Evolutionary conservation across 2,888 invertebrate genomes (phyloP), one percentile per base, ranked within the genome.

Genomic region (Ligdia adustata): DNA sequence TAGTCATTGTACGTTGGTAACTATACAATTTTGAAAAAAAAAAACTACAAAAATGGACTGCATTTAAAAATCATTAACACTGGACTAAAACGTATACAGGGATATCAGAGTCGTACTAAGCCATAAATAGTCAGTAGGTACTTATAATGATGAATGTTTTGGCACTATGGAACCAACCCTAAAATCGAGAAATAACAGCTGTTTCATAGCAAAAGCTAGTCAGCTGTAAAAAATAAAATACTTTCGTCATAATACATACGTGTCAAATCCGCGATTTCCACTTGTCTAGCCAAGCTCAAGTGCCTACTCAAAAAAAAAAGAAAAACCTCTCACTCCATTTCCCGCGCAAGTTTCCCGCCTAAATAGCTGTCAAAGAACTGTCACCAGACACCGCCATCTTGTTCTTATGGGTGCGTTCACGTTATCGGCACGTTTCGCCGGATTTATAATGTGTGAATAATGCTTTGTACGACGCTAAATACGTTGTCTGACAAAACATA

Each of bases 371-470:
- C 84, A 82, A 64, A 70, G 58, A 73, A 63, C 66, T 74, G 78
- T 78, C 79, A 76, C 12, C 18, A 45, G 40, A 41, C 47, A 64
- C 62, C 77, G 82, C 84, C 85, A 81, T 85, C 78, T 82, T 80
- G 62, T 66, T 68, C 71, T 79, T 78, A 78, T 66, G 72, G 66
- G 52, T 65, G 75, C 78, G 42, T 49, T 42, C 42, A 27, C 6
- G 42, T 84, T 88, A 88, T 87, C 87, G 66, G 62, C 62, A 72
- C 85, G 84, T 79, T 80, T 72, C 72, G 75, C 70, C 69, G 83
- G 84, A 84, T 87, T 88, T 89, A 88, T 87, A 87, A 89, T 86
- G 82, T 83, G 87, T 87, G 87, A 89, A 84, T 87, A 88, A 89
- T 83, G 81, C 70, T 70, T 65, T 60, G 61, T 56, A 46, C 58